phyloP scores from a whole-genome alignment of 2,888 invertebrate genomes.

The Caenorhabditis sp. region DNA sequence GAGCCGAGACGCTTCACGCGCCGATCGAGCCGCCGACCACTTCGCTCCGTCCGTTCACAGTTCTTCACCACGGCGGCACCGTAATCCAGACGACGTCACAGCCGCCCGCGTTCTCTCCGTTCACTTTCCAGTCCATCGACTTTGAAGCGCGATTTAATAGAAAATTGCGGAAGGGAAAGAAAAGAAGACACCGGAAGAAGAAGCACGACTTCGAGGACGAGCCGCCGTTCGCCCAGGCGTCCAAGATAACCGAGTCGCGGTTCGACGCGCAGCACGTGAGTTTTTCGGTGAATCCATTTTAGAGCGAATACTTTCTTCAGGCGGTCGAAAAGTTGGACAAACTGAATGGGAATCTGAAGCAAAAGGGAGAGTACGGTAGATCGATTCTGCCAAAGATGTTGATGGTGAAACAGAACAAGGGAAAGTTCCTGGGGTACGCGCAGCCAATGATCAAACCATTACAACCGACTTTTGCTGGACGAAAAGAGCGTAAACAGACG shows the following conservation, averaged over 20 bases:
- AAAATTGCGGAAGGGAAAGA: conserved; percentile 25
- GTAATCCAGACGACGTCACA: conserved; percentile 35
- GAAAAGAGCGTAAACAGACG: conserved; percentile 8
- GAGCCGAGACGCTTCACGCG: conserved; percentile 26
- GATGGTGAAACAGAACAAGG: conserved; percentile 55
- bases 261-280: conserved; percentile 50
- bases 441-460: conserved; percentile 37
- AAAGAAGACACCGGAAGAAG: conserved; percentile 40
- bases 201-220: conserved; percentile 40
- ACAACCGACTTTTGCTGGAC: not conserved
- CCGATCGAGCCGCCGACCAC: conserved; percentile 49
- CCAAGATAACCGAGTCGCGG: conserved; percentile 32
- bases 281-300: not conserved
- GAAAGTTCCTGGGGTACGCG: conserved; percentile 50
- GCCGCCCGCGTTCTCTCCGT: conserved; percentile 46
- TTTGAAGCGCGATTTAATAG: conserved; percentile 25
- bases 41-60: conserved; percentile 47
- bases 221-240: conserved; percentile 38
- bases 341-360: conserved; percentile 44
- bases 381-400: conserved; percentile 47
- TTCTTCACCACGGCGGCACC: conserved; percentile 42
- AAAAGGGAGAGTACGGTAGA: conserved; percentile 47
- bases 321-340: conserved; percentile 41
- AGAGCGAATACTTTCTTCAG: conserved; percentile 18
- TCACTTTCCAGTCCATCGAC: conserved; percentile 44